Percentiles rank a stretch among this genome's conserved stretches.
These are phyloP conservation scores for Pampusana beccarii DNA, from an alignment of 2,113 vertebrate genomes.

Conservation along the genomic window DNA sequence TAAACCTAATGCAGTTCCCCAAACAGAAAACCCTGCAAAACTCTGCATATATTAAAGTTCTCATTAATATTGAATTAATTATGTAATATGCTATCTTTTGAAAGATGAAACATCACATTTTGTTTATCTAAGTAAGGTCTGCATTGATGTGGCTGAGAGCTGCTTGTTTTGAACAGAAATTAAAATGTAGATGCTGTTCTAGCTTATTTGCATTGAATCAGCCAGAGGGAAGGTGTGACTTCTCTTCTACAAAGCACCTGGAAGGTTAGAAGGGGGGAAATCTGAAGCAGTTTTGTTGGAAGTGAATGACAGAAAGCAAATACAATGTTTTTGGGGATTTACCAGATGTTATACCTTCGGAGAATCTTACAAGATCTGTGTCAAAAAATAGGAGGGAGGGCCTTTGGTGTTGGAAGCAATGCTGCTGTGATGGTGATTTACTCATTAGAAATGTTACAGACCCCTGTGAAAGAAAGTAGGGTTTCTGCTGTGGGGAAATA, in stretches of 20 bases:
- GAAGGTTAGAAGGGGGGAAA: neutral
- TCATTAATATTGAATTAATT: constrained; percentile 12
- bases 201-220: neutral
- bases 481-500: neutral
- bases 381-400: too few species aligned
- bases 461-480: neutral
- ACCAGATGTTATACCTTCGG: neutral
- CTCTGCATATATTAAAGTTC: neutral
- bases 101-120: neutral
- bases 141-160: neutral
- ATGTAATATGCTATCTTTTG: neutral
- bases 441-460: neutral
- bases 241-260: neutral
- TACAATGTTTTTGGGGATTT: neutral
- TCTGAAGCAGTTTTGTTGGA: neutral
- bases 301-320: neutral
- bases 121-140: neutral
- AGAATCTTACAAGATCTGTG: neutral
- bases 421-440: neutral
- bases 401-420: neutral
- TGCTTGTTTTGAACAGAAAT: neutral
- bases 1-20: neutral
- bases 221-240: neutral
- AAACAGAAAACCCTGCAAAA: neutral
- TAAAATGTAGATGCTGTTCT: neutral